Evolutionary conservation across 2,888 invertebrate genomes (phyloP).

Genomic region (Noctua fimbriata): DNA sequence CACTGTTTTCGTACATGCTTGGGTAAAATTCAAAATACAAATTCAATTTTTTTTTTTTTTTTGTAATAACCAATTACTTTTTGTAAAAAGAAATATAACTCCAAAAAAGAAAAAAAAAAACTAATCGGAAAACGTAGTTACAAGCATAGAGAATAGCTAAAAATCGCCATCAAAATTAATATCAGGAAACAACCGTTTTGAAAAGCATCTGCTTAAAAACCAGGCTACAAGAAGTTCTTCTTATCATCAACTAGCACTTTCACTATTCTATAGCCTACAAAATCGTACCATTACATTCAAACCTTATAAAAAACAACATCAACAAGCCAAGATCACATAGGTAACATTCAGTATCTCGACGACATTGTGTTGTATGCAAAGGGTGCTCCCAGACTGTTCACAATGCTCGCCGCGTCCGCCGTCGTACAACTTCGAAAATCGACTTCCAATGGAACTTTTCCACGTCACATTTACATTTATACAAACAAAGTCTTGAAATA

Average conservation of each 20-base stretch:
- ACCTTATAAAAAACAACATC: conserved; percentile 44
- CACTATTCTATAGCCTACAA: background rate
- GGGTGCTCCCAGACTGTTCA: conserved; percentile 71
- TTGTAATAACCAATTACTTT: background rate
- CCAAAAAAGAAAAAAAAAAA: background rate
- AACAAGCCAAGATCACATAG: conserved; percentile 63
- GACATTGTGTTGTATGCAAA: conserved; percentile 78
- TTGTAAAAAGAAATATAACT: background rate
- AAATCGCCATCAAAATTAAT: background rate
- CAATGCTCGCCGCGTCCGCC: conserved; percentile 76
- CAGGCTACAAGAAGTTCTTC: background rate
- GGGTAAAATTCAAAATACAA: too few species aligned
- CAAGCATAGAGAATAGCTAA: background rate
- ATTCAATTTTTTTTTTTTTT: too few species aligned
- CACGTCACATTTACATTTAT: conserved; percentile 83
- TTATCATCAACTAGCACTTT: background rate
- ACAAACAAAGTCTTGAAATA: conserved; percentile 71
- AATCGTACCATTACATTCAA: background rate
- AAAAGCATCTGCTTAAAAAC: background rate
- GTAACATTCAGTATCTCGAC: conserved; percentile 70
- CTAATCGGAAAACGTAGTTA: background rate
- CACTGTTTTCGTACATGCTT: background rate
- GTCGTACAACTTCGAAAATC: conserved; percentile 85
- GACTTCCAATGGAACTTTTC: conserved; percentile 85
- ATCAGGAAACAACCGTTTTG: background rate